Evolutionary conservation across 2,797 vertebrate genomes (phyloP).

Genomic region (Rhinatrema bivittatum): DNA sequence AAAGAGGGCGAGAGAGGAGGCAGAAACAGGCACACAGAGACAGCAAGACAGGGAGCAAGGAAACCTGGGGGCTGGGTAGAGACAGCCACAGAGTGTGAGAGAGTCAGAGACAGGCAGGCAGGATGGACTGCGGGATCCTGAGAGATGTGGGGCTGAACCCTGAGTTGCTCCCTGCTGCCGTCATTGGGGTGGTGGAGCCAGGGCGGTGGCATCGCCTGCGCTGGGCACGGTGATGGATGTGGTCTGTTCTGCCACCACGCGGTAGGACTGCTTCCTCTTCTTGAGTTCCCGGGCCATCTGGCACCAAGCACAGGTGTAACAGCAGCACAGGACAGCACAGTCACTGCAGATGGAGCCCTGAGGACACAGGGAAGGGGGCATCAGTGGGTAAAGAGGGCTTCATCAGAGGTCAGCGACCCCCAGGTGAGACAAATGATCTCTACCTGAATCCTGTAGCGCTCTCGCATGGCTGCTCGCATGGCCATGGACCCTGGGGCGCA

Average conservation of each 20-base stretch:
- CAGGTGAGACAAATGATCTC: too few species aligned
- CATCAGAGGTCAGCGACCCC: too few species aligned
- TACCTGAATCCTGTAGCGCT: not conserved
- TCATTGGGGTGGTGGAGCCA: too few species aligned
- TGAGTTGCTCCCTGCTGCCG: too few species aligned
- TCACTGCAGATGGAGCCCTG: constrained; percentile 14
- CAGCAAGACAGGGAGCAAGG: not conserved
- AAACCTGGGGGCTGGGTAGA: too few species aligned
- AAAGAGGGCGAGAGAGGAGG: not conserved
- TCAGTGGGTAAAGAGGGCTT: not conserved
- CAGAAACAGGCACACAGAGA: not conserved
- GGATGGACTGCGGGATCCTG: too few species aligned
- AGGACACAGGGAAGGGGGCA: not conserved
- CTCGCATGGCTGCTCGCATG: not conserved
- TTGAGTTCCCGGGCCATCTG: constrained; percentile 8
- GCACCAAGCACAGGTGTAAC: constrained; percentile 1
- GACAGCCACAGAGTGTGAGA: too few species aligned
- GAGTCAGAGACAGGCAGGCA: too few species aligned
- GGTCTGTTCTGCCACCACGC: not conserved
- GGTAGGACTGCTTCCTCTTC: not conserved
- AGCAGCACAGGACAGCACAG: not conserved
- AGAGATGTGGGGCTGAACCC: too few species aligned
- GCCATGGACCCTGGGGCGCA: constrained; percentile 1
- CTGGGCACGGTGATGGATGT: not conserved
- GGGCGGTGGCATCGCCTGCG: too few species aligned